These are phyloP conservation scores for Piaya cayana DNA, from an alignment of 2,113 vertebrate species.

Conservation along the genomic window DNA sequence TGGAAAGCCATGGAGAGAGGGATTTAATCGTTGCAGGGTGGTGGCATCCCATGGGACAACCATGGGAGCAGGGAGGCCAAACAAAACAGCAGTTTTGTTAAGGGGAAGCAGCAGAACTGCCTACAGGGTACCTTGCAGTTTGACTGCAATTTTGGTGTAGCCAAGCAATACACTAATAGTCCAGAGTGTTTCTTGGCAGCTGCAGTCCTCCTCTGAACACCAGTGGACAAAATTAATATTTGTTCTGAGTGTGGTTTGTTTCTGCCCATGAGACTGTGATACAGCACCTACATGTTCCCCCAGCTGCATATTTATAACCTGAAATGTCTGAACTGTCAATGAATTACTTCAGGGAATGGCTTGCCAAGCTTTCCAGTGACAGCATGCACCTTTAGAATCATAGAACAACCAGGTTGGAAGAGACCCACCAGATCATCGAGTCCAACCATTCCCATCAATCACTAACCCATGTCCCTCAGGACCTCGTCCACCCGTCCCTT, in stretches of 20 bases:
- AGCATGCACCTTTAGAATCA: accelerated
- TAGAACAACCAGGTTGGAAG: too few species aligned
- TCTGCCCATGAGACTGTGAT: neutral
- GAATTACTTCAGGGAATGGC: neutral
- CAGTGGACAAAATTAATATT: neutral
- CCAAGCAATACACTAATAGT: neutral
- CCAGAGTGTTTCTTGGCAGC: neutral
- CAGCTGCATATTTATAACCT: neutral
- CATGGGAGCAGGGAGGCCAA: neutral
- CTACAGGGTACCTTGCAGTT: too few species aligned
- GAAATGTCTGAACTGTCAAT: neutral
- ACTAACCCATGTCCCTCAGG: too few species aligned
- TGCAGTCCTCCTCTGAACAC: neutral
- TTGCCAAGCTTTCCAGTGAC: neutral
- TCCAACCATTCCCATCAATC: too few species aligned
- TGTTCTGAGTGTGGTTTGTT: neutral
- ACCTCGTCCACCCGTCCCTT: too few species aligned
- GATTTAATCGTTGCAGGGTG: neutral
- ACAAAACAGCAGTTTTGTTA: neutral
- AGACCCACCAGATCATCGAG: too few species aligned
- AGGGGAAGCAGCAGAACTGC: neutral
- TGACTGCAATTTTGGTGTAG: neutral
- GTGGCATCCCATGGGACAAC: neutral
- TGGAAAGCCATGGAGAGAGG: neutral
- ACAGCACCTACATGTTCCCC: neutral